Base-by-base conservation (phyloP, 2,797 vertebrate genomes). In the Synaphobranchus kaupii region DNA sequence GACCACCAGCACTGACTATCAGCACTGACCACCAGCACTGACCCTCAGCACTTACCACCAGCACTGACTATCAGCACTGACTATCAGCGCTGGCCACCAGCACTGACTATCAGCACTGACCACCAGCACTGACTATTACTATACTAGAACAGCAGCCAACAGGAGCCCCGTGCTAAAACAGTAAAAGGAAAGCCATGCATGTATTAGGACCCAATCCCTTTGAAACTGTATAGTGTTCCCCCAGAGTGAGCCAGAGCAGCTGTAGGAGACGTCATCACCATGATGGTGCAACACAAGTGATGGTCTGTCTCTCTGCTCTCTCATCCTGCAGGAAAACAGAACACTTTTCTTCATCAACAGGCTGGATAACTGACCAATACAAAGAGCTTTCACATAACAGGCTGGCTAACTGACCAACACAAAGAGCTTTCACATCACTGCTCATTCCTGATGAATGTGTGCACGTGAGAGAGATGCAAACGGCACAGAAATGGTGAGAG, bases 291-390 rank as follows among this genome's bases (percentile, higher is more conserved):
- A 2, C 66, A 71, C 66, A 94, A 96, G 94, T 94, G 92, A 89
- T 93, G 95, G 95, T 95, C 94, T 96, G 96, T 96, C 93, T 92
- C 60, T 80, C 81, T 73, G 90, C 93, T 94, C 93, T 92, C 93
- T 89, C 91, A 90, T 88, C 92, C 93, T 88, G 92, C 31, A 73
- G 88, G 89, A 92, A 94, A 95, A 96, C 95, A 96, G 94, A 93
- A 93, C 88, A 89, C 94, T 94, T 95, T 96, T 96, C 94, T 95
- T 92, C 92, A 88, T 89, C 93, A n/a, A n/a, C n/a, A n/a, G n/a
- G n/a, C n/a, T n/a, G n/a, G 4, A 91, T 87, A 90, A 90, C 84
- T 54, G 48, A 86, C 85, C 22, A 63, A 82, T 90, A 96, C 95
- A 96, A 94, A 94, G 94, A 85, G 90, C 68, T 82, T 63, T 89